phyloP scores from a whole-genome alignment of 2,113 vertebrate species.

The Percina caprodes region DNA sequence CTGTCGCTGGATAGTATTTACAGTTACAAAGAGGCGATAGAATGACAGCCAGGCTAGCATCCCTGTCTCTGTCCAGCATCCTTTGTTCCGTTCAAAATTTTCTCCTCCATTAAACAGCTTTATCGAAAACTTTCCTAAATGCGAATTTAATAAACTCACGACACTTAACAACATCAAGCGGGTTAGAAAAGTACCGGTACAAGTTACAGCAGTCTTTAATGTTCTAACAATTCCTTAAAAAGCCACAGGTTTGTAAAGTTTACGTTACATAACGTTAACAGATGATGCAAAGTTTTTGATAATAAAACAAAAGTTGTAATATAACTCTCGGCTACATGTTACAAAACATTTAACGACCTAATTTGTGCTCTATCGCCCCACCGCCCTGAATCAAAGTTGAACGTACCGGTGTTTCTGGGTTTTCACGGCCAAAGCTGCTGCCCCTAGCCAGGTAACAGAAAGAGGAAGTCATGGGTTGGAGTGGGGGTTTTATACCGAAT shows the following conservation, averaged over 20 bases:
- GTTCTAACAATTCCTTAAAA: not conserved
- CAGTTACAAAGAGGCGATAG: slow-evolving; percentile 6
- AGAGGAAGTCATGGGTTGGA: slow-evolving; percentile 77
- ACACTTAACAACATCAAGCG: no score
- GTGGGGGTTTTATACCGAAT: slow-evolving; percentile 80
- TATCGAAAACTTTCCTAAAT: no score
- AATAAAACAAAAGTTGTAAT: not conserved
- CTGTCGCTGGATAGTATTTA: not conserved
- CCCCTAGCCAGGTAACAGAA: slow-evolving; percentile 89
- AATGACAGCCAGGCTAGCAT: slow-evolving; percentile 42
- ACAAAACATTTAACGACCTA: not conserved
- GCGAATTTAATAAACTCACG: no score
- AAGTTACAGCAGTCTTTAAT: no score
- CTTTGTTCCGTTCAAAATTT: slow-evolving; percentile 78
- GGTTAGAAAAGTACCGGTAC: no score
- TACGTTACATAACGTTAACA: slow-evolving; percentile 40
- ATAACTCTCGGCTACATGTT: accelerated
- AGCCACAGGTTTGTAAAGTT: slow-evolving; percentile 59
- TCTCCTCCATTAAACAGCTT: slow-evolving; percentile 7
- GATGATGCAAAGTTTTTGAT: not conserved
- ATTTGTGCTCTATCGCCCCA: accelerated
- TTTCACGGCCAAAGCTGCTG: slow-evolving; percentile 81
- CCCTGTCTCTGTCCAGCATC: slow-evolving; percentile 11
- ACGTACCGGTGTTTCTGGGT: slow-evolving; percentile 83
- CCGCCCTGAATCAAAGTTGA: not conserved